Evolutionary conservation across 2,888 invertebrate species (phyloP).

Genomic region (Nomada hirtipes): DNA sequence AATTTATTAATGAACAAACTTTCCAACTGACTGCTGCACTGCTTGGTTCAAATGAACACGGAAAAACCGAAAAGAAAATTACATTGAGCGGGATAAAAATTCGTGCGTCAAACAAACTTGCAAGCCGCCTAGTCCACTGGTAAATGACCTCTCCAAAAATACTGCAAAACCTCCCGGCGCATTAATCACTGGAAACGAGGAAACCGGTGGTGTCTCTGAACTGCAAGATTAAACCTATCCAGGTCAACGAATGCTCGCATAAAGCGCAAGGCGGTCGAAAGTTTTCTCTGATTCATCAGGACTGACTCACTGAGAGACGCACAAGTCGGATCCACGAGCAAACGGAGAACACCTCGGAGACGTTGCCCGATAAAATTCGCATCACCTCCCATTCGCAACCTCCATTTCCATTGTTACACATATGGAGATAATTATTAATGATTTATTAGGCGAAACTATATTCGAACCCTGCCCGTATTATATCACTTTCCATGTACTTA

Average conservation of each 20-base stretch:
- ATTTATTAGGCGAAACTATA: no score
- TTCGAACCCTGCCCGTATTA: no score
- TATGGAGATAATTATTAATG: no score
- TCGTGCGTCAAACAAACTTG: no score
- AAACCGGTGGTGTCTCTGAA: background rate
- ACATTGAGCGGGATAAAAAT: background rate
- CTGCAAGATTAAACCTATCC: constrained; percentile 22
- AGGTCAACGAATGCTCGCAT: constrained; percentile 34
- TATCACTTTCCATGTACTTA: no score
- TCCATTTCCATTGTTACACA: background rate
- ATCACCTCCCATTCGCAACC: no score
- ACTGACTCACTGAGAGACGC: constrained; percentile 5
- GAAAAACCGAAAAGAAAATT: background rate
- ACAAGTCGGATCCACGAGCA: background rate
- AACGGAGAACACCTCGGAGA: constrained; percentile 2
- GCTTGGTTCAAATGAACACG: background rate
- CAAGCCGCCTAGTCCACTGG: no score
- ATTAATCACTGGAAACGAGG: constrained; percentile 9
- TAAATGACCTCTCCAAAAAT: constrained; percentile 10
- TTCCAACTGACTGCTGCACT: background rate
- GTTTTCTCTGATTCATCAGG: constrained; percentile 48
- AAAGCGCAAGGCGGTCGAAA: constrained; percentile 15
- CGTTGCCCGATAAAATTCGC: background rate
- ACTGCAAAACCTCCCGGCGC: background rate
- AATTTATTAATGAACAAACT: background rate